A percentile compares a stretch with the other conserved stretches of the same genome.
Evolutionary conservation across 2,113 vertebrate species (phyloP).

Genomic region (Xerus inauris): DNA sequence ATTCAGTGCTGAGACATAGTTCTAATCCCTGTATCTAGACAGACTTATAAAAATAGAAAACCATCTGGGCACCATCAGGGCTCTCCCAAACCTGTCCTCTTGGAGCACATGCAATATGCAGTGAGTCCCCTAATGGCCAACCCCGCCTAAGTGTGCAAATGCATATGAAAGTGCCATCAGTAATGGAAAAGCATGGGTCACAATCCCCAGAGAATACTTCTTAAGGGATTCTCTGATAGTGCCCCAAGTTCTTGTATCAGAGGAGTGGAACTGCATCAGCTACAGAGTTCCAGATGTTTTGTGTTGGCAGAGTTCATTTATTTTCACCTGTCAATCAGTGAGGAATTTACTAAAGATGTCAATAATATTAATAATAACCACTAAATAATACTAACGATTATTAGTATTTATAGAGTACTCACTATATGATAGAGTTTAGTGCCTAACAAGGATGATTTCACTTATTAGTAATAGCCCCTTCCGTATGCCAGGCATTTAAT

Average conservation of each 20-base stretch:
- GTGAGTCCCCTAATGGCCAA: background rate
- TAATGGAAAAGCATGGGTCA: background rate
- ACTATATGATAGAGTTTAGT: background rate
- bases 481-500: background rate
- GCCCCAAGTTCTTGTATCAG: background rate
- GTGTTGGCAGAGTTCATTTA: background rate
- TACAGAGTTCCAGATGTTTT: background rate
- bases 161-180: background rate
- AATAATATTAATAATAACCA: background rate
- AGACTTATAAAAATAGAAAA: background rate
- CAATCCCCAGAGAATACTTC: background rate
- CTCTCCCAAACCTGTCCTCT: background rate
- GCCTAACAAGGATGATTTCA: background rate
- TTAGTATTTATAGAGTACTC: background rate
- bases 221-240: background rate
- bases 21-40: background rate
- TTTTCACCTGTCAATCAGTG: background rate
- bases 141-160: background rate
- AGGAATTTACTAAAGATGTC: background rate
- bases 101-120: background rate
- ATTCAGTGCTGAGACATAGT: background rate
- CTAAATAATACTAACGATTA: background rate
- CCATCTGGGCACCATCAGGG: slow-evolving; percentile 20
- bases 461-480: background rate
- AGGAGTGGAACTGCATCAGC: background rate